Conservation (phyloP, 2,797 vertebrate species). For the Helarctos malayanus region DNA sequence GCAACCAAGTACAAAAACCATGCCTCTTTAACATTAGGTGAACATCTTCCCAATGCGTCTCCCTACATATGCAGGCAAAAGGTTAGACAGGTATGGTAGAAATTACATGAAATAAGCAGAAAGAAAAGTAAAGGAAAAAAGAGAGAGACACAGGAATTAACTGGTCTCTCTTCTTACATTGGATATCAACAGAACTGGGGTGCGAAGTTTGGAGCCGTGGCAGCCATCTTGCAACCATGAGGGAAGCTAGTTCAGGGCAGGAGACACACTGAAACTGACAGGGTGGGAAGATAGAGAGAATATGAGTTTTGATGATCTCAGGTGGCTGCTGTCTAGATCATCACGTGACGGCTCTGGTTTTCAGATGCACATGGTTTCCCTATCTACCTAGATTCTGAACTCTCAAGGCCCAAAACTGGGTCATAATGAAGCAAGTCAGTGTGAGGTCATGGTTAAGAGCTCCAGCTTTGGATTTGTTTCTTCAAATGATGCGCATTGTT, state of each 20-base stretch:
- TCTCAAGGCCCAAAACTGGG: background rate
- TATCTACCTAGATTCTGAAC: background rate
- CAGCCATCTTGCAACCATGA: background rate
- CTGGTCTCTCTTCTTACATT: background rate
- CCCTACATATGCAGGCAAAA: background rate
- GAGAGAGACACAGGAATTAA: background rate
- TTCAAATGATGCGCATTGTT: background rate
- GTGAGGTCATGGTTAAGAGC: background rate
- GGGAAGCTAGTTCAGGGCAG: background rate
- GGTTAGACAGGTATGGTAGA: background rate
- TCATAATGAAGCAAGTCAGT: constrained; percentile 22
- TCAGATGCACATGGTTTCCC: background rate
- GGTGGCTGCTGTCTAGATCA: background rate
- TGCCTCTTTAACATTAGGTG: background rate
- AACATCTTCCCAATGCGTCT: background rate
- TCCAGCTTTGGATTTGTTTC: background rate
- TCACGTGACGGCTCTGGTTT: background rate
- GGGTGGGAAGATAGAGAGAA: background rate
- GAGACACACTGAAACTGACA: background rate
- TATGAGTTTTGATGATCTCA: background rate
- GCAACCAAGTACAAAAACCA: background rate
- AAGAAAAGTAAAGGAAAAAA: background rate
- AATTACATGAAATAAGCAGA: background rate
- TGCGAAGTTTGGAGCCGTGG: background rate
- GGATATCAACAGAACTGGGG: background rate